Percentiles rank a stretch among this genome's conserved stretches.
Evolutionary conservation across 2,888 invertebrate species (phyloP).

Genomic region (Apoda limacodes): DNA sequence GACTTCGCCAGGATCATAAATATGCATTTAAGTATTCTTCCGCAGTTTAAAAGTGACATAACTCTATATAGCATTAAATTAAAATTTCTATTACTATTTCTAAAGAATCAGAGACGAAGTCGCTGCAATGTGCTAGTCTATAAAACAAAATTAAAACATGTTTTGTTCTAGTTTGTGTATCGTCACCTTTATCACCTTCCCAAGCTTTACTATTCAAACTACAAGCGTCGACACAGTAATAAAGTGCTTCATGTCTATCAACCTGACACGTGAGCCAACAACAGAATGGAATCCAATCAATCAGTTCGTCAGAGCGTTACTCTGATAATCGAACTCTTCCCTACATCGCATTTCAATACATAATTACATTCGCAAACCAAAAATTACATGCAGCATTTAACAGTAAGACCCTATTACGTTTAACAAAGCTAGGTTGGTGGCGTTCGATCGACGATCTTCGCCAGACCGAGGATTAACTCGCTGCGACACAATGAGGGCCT

Average conservation of each 20-base stretch:
- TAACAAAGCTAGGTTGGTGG: constrained; percentile 56
- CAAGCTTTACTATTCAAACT: constrained; percentile 40
- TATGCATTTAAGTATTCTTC: too few relatives aligned
- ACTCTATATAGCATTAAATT: too few relatives aligned
- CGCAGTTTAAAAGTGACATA: too few relatives aligned
- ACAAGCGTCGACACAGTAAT: constrained; percentile 35
- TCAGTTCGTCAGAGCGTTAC: constrained; percentile 52
- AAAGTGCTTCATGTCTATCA: constrained; percentile 49
- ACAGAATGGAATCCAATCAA: constrained; percentile 57
- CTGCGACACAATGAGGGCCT: constrained; percentile 53
- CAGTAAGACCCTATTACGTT: constrained; percentile 57
- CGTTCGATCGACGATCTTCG: constrained; percentile 59
- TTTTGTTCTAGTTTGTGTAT: too few relatives aligned
- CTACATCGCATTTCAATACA: constrained; percentile 54
- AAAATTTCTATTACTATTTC: too few relatives aligned
- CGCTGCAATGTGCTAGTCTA: too few relatives aligned
- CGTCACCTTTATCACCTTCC: too few relatives aligned
- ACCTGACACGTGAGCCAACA: constrained; percentile 40
- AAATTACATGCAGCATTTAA: constrained; percentile 65
- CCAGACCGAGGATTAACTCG: constrained; percentile 59
- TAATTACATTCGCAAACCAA: constrained; percentile 67
- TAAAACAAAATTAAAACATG: too few relatives aligned
- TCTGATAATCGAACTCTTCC: constrained; percentile 64
- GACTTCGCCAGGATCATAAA: too few relatives aligned
- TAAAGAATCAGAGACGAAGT: too few relatives aligned